Evolutionary conservation across 2,888 invertebrate genomes (phyloP).

Genomic region (Alloplasta piceator): DNA sequence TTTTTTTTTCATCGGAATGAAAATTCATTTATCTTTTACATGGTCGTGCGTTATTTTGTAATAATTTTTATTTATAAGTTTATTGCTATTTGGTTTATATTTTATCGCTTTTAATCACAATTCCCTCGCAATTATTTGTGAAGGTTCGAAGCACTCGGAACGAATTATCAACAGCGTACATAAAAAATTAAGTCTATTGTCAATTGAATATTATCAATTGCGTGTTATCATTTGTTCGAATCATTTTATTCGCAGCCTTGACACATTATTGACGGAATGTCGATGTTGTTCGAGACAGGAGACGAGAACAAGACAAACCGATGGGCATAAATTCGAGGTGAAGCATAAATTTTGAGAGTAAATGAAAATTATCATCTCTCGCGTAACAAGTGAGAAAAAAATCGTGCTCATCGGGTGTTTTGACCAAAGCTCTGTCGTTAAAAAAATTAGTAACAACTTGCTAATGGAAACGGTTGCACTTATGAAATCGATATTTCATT

Average conservation of each 20-base stretch:
- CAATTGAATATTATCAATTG: slow-evolving; percentile 18
- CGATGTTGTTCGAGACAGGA: slow-evolving; percentile 27
- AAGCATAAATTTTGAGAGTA: slow-evolving; percentile 23
- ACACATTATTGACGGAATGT: slow-evolving; percentile 44
- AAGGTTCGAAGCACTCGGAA: too few species aligned
- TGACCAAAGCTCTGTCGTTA: slow-evolving; percentile 27
- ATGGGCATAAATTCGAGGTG: slow-evolving; percentile 7
- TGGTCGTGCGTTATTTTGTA: too few species aligned
- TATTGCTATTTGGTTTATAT: too few species aligned
- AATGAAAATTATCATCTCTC: slow-evolving; percentile 50
- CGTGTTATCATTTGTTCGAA: slow-evolving; percentile 16
- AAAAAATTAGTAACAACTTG: slow-evolving; percentile 50
- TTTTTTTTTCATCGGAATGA: not conserved
- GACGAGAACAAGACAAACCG: slow-evolving; percentile 21
- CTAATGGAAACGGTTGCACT: slow-evolving; percentile 50
- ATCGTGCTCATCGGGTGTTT: slow-evolving; percentile 17
- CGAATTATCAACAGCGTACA: too few species aligned
- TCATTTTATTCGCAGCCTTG: slow-evolving; percentile 31
- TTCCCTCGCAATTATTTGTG: too few species aligned
- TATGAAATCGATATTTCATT: slow-evolving; percentile 30
- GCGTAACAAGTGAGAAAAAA: slow-evolving; percentile 41
- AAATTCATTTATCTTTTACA: not conserved
- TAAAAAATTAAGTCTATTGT: not conserved
- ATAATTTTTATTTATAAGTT: too few species aligned
- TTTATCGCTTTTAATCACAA: too few species aligned